Evolutionary conservation across 2,113 vertebrate species (phyloP).

Genomic region (Stegostoma tigrinum): DNA sequence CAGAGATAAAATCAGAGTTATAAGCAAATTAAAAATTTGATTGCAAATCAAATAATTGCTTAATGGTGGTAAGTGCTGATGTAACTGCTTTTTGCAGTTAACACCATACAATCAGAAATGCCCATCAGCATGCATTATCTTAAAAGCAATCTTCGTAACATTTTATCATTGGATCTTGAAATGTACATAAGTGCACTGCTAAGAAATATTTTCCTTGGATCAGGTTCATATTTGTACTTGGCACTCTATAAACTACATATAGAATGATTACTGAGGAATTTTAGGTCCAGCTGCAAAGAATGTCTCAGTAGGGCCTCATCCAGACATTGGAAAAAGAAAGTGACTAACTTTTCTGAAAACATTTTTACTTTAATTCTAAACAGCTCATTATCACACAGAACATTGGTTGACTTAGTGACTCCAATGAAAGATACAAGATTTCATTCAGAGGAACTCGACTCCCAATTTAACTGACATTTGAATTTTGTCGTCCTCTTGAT

Average conservation of each 20-base stretch:
- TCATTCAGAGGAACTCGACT: background rate
- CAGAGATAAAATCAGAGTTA: conserved; percentile 5
- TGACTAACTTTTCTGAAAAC: background rate
- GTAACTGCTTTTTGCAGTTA: conserved; percentile 12
- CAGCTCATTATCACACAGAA: background rate
- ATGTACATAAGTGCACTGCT: conserved; percentile 19
- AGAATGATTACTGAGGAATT: conserved; percentile 29
- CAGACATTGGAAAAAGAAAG: conserved; percentile 30
- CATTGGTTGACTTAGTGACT: background rate
- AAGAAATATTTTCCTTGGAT: conserved; percentile 34
- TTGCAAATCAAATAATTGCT: background rate
- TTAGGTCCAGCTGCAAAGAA: conserved; percentile 29
- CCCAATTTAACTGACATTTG: background rate
- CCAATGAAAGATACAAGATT: background rate
- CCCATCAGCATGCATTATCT: conserved; percentile 18
- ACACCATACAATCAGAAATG: background rate
- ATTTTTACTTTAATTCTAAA: conserved; percentile 32
- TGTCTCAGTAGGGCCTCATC: conserved; percentile 6
- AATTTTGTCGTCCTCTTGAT: background rate
- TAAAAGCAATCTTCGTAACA: background rate
- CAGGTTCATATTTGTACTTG: conserved; percentile 21
- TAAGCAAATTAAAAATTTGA: conserved; percentile 3
- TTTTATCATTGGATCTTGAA: conserved; percentile 25
- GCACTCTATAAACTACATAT: conserved; percentile 13
- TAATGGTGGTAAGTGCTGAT: conserved; percentile 13